A percentile compares a stretch with the other conserved stretches of the same genome.
These are phyloP conservation scores for Noctua janthe DNA, from an alignment of 2,888 invertebrate species.

Conservation along the genomic window DNA sequence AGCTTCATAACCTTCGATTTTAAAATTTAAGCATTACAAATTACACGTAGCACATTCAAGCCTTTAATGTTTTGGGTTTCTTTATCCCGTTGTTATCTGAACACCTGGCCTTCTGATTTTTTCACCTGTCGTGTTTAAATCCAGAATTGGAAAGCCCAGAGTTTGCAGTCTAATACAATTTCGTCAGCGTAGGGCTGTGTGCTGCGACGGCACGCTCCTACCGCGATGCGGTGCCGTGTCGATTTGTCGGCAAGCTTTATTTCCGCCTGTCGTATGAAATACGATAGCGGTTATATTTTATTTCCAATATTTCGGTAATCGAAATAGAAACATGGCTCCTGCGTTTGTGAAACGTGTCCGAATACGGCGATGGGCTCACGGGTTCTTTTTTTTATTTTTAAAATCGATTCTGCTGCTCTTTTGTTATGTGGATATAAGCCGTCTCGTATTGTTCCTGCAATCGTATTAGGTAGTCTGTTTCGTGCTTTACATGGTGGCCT, in stretches of 20 bases:
- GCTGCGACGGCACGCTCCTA: slow-evolving; percentile 50
- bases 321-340: slow-evolving; percentile 81
- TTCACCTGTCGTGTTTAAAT: background rate
- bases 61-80: background rate
- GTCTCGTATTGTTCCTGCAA: slow-evolving; percentile 2
- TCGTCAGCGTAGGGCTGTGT: slow-evolving; percentile 32
- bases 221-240: slow-evolving; percentile 65
- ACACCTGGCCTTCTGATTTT: background rate
- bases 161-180: slow-evolving; percentile 43
- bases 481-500: background rate
- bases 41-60: background rate
- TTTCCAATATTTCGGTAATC: slow-evolving; percentile 83
- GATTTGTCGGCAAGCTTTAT: slow-evolving; percentile 84
- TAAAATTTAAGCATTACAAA: background rate
- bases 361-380: slow-evolving; percentile 49
- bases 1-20: background rate
- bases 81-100: background rate
- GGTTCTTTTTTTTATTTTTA: slow-evolving; percentile 66
- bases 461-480: background rate
- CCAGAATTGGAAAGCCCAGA: background rate
- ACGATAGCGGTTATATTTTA: slow-evolving; percentile 86
- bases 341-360: slow-evolving; percentile 73
- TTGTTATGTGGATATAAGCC: slow-evolving; percentile 28
- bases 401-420: slow-evolving; percentile 46
- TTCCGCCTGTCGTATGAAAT: slow-evolving; percentile 88